Evolutionary conservation across 2,888 invertebrate species (phyloP).

Genomic region (Eristalis intricaria): DNA sequence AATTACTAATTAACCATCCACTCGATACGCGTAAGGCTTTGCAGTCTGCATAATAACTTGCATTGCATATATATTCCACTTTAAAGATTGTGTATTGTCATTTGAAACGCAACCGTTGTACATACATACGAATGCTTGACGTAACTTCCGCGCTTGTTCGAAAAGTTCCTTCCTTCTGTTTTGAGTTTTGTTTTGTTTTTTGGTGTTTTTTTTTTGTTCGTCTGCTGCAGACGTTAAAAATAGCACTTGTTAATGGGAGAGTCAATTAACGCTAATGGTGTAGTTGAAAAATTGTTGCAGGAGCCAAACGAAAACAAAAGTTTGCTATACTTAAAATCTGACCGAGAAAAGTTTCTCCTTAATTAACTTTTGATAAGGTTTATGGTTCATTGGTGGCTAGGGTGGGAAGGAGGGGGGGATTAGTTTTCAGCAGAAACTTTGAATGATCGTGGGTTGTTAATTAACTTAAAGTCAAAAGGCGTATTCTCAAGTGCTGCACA

Average conservation of each 20-base stretch:
- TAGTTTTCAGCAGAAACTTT: constrained; percentile 42
- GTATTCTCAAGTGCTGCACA: neutral
- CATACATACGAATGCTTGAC: neutral
- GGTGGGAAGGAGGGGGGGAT: constrained; percentile 10
- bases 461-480: constrained; percentile 9
- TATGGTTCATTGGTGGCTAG: constrained; percentile 28
- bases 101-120: neutral
- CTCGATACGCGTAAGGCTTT: constrained; percentile 14
- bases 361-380: constrained; percentile 56
- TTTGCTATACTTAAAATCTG: neutral
- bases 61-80: neutral
- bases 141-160: neutral
- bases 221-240: constrained; percentile 5
- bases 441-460: constrained; percentile 38
- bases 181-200: constrained; percentile 2
- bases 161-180: neutral
- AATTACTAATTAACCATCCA: constrained; percentile 50
- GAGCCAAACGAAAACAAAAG: constrained; percentile 16
- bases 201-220: neutral
- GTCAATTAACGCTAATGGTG: constrained; percentile 30
- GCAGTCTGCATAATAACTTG: neutral
- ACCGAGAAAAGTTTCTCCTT: constrained; percentile 39
- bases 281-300: constrained; percentile 31
- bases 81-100: constrained; percentile 3
- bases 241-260: constrained; percentile 10